Conservation (phyloP, 2,888 invertebrate species). For the Lapara coniferarum region DNA sequence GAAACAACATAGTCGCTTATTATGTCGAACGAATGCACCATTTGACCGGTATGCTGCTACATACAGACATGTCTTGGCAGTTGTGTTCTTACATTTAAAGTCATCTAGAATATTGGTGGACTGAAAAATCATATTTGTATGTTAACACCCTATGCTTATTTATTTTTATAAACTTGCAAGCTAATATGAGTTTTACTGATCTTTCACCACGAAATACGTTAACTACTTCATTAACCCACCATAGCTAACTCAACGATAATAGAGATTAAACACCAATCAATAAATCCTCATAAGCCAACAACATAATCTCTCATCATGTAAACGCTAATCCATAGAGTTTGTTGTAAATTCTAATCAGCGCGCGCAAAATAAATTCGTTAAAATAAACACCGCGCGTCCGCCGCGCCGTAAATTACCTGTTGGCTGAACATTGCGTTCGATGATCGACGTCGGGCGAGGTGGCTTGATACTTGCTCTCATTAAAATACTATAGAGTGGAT, state of each 20-base stretch:
- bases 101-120: too few species aligned
- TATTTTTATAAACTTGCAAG: too few species aligned
- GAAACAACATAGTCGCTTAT: too few species aligned
- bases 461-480: constrained; percentile 50
- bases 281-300: neutral
- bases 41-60: too few species aligned
- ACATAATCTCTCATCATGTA: constrained; percentile 9
- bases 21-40: too few species aligned
- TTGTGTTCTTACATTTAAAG: too few species aligned
- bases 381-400: constrained; percentile 62
- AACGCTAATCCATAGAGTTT: constrained; percentile 34
- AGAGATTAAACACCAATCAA: neutral
- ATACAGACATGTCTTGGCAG: too few species aligned
- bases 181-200: neutral
- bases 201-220: too few species aligned
- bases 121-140: too few species aligned
- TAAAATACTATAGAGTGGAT: neutral
- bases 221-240: too few species aligned
- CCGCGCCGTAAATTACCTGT: constrained; percentile 75
- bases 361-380: constrained; percentile 75
- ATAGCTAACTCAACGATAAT: too few species aligned
- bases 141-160: too few species aligned
- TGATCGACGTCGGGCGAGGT: constrained; percentile 57
- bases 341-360: constrained; percentile 72
- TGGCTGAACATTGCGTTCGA: constrained; percentile 76